These are phyloP conservation scores for Octonoba sinensis DNA, from an alignment of 2,888 invertebrate genomes.

Conservation along the genomic window DNA sequence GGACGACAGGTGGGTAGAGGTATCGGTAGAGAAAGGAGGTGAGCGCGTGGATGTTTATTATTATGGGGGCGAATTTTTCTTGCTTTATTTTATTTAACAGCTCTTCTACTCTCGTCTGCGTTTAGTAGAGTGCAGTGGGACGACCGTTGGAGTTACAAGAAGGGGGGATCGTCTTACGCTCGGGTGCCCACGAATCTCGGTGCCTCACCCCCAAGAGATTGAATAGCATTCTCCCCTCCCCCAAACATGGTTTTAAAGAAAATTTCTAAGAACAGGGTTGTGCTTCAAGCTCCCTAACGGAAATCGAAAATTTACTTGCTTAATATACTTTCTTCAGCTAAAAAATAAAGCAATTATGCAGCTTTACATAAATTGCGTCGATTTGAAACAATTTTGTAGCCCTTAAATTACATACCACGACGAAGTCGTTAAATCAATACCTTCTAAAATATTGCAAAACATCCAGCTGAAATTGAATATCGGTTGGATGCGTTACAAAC, in stretches of 20 bases:
- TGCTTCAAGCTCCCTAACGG: too few species aligned
- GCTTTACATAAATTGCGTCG: too few species aligned
- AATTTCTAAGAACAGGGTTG: background rate
- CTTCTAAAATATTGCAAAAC: too few species aligned
- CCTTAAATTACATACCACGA: too few species aligned
- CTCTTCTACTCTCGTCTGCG: background rate
- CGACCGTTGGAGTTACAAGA: constrained; percentile 30
- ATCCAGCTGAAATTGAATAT: too few species aligned
- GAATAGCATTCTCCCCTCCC: background rate
- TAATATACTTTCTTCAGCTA: too few species aligned
- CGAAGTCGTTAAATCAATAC: too few species aligned
- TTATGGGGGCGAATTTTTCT: constrained; percentile 35
- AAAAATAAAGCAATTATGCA: too few species aligned
- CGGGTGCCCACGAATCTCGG: constrained; percentile 5
- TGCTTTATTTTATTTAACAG: constrained; percentile 13
- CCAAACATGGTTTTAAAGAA: background rate
- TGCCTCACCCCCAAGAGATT: background rate
- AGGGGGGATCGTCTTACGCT: constrained; percentile 2
- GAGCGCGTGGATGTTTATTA: constrained; percentile 63
- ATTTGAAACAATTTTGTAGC: too few species aligned
- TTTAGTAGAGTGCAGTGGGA: constrained; percentile 9
- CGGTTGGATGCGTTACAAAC: too few species aligned
- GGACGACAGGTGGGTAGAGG: constrained; percentile 54
- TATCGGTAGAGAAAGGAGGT: constrained; percentile 37
- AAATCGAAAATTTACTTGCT: too few species aligned